These are phyloP conservation scores for Pterophyllum scalare DNA, from an alignment of 2,113 vertebrate genomes.

Conservation along the genomic window DNA sequence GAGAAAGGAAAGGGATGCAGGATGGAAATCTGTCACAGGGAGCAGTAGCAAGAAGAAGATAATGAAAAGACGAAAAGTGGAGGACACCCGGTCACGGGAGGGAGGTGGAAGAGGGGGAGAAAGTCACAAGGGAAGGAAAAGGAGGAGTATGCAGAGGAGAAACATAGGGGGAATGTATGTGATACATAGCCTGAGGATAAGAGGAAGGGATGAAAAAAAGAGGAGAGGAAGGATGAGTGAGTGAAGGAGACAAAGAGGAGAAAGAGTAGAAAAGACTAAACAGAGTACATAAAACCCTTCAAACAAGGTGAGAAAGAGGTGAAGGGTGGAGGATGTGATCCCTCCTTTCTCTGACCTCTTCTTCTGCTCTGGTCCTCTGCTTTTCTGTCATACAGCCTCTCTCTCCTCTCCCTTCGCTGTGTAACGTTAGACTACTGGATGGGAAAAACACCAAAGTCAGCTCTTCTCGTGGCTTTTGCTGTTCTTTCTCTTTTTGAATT, in stretches of 20 bases:
- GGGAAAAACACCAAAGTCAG: conserved; percentile 70
- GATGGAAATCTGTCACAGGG: conserved; percentile 41
- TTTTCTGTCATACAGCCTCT: not conserved
- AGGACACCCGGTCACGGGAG: conserved; percentile 50
- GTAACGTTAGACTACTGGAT: conserved; percentile 62
- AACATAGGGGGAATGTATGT: conserved; percentile 64
- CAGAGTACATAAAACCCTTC: conserved; percentile 37
- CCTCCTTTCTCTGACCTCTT: conserved; percentile 36
- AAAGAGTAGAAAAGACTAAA: conserved; percentile 26
- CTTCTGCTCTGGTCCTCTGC: conserved; percentile 9
- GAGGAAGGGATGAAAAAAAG: conserved; percentile 40
- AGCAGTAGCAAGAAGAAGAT: not conserved
- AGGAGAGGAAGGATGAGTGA: conserved; percentile 26
- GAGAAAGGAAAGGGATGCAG: conserved; percentile 2
- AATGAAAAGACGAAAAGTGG: conserved; percentile 15
- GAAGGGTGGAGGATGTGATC: conserved; percentile 47
- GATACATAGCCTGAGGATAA: conserved; percentile 66
- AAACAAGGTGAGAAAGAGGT: conserved; percentile 55
- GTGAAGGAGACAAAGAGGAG: conserved; percentile 18
- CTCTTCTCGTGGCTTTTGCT: conserved; percentile 62
- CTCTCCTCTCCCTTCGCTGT: conserved; percentile 18
- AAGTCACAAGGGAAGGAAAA: conserved; percentile 52
- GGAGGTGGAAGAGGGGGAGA: conserved; percentile 36
- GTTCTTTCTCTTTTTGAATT: conserved; percentile 47
- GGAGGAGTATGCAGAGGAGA: conserved; percentile 50